Evolutionary conservation across 2,888 invertebrate genomes (phyloP).

Genomic region (Phyto melanocephala): DNA sequence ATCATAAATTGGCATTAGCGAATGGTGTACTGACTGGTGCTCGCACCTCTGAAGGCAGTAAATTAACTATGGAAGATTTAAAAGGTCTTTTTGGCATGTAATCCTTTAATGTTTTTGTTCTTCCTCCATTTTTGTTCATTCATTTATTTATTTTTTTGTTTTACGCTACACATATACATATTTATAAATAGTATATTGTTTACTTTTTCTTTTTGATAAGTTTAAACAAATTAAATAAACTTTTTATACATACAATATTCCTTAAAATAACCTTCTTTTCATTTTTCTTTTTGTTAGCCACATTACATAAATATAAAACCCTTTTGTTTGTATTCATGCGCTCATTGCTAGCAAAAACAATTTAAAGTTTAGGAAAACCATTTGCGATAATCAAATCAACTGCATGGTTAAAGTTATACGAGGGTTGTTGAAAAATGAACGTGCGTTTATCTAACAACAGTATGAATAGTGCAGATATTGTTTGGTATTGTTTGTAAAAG

Average conservation of each 20-base stretch:
- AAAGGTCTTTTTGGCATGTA: conserved; percentile 83
- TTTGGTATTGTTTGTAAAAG: too few relatives aligned
- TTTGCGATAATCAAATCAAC: conserved; percentile 40
- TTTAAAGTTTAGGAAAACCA: conserved; percentile 28
- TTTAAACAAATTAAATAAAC: conserved; percentile 39
- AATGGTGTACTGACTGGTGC: conserved; percentile 87
- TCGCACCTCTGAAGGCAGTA: conserved; percentile 82
- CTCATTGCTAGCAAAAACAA: conserved; percentile 26
- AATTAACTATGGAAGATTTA: conserved; percentile 89
- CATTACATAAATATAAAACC: background rate
- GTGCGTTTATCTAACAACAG: too few relatives aligned
- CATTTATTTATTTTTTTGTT: too few relatives aligned
- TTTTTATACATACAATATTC: conserved; percentile 23
- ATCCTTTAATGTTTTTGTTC: conserved; percentile 7
- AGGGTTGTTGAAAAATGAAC: conserved; percentile 4
- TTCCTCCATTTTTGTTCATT: background rate
- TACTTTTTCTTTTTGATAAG: conserved; percentile 1
- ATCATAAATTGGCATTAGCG: conserved; percentile 88
- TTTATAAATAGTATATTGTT: background rate
- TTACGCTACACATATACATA: too few relatives aligned
- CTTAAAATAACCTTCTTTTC: conserved; percentile 2
- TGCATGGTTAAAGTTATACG: conserved; percentile 23
- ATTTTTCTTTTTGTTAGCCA: background rate
- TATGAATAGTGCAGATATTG: too few relatives aligned
- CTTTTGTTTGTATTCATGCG: conserved; percentile 26